Evolutionary conservation across 2,113 vertebrate genomes (phyloP).

Genomic region (Excalfactoria chinensis): DNA sequence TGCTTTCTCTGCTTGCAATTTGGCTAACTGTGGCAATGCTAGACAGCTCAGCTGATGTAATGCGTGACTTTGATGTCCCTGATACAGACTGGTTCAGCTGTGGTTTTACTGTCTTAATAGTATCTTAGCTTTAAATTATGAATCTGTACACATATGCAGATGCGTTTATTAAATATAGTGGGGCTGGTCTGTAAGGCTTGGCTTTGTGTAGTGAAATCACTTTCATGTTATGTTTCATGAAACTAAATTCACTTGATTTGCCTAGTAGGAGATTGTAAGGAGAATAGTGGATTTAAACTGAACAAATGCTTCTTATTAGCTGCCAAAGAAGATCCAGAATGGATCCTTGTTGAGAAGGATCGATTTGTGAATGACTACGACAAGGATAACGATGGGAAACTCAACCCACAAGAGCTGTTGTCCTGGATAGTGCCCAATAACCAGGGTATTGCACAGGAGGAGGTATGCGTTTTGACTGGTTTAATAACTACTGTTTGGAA

Average conservation of each 20-base stretch:
- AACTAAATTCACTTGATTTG: not conserved
- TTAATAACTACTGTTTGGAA: not conserved
- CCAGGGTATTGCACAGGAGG: conserved; percentile 91
- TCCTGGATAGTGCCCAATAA: conserved; percentile 96
- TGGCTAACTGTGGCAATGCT: not conserved
- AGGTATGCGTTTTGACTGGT: conserved; percentile 76
- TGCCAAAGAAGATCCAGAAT: conserved; percentile 87
- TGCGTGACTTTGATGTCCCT: not conserved
- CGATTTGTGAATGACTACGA: conserved; percentile 94
- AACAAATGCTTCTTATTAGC: conserved; percentile 64
- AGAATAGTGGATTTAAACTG: not conserved
- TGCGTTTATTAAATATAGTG: not conserved
- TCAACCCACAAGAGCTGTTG: conserved; percentile 89
- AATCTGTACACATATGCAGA: not conserved
- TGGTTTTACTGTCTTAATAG: not conserved
- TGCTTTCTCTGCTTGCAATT: not conserved
- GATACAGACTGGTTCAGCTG: not conserved
- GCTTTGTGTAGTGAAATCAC: not conserved
- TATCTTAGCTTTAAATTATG: not conserved
- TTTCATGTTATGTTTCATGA: not conserved
- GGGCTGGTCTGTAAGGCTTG: not conserved
- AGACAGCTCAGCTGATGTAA: not conserved
- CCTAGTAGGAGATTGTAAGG: not conserved
- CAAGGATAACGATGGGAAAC: conserved; percentile 88
- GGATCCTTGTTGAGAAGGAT: conserved; percentile 93